Conservation (phyloP, 2,888 invertebrate genomes). For the Pocota personata region DNA sequence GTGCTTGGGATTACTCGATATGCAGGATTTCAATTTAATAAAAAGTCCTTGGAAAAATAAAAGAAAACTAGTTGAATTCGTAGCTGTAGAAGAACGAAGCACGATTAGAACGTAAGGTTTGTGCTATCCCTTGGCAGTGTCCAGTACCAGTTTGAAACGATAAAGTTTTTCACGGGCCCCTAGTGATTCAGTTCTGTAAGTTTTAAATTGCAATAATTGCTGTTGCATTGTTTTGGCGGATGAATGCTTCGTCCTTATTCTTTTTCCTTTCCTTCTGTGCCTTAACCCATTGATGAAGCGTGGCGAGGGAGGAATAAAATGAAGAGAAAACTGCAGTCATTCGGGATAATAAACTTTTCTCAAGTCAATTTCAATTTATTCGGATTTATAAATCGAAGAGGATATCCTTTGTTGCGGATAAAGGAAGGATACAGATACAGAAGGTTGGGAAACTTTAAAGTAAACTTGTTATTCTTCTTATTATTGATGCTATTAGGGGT, state of each 20-base stretch:
- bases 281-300: no score
- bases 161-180: constrained; percentile 22
- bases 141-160: not conserved
- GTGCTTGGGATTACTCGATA: not conserved
- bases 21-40: not conserved
- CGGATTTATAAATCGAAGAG: constrained; percentile 6
- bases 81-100: not conserved
- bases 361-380: constrained; percentile 18
- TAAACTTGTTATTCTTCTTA: not conserved
- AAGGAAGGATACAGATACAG: not conserved
- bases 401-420: not conserved
- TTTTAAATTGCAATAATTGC: constrained; percentile 36
- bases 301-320: no score
- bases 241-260: not conserved
- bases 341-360: constrained; percentile 9
- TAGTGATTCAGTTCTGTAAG: constrained; percentile 16
- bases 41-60: no score
- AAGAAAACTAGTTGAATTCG: not conserved
- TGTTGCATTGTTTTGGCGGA: constrained; percentile 24
- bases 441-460: not conserved
- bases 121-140: not conserved
- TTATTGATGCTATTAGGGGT: not conserved
- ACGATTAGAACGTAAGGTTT: not conserved
- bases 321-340: not conserved
- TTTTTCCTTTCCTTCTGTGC: no score